Percentiles rank a stretch among this genome's conserved stretches.
phyloP scores from a whole-genome alignment of 2,888 invertebrate genomes.

The Itoplectis maculator region DNA sequence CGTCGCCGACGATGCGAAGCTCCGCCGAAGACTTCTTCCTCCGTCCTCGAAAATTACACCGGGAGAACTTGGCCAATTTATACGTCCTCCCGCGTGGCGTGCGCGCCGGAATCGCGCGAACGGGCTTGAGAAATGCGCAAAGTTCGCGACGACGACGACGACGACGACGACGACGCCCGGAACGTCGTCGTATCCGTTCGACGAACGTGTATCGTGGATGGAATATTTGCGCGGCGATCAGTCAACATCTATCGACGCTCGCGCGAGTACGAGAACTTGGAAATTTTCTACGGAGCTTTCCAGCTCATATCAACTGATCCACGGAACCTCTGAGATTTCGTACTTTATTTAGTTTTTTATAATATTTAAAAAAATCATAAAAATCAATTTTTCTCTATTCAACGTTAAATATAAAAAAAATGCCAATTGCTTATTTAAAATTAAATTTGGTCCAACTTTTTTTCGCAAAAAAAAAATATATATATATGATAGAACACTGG shows the following conservation, averaged over 20 bases:
- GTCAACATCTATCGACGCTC: slow-evolving; percentile 68
- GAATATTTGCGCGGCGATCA: slow-evolving; percentile 72
- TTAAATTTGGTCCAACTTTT: too few relatives aligned
- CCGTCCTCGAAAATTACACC: slow-evolving; percentile 59
- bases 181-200: slow-evolving; percentile 7
- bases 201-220: slow-evolving; percentile 55
- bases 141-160: slow-evolving; percentile 31
- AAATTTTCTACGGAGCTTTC: not conserved
- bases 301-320: not conserved
- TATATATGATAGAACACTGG: too few relatives aligned
- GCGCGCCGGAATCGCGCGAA: slow-evolving; percentile 16
- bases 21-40: slow-evolving; percentile 25
- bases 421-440: too few relatives aligned
- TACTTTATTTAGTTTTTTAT: not conserved
- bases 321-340: not conserved
- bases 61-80: slow-evolving; percentile 67
- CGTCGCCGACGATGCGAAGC: not conserved
- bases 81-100: too few relatives aligned
- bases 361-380: too few relatives aligned
- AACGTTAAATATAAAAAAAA: too few relatives aligned
- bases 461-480: too few relatives aligned
- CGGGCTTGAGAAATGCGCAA: slow-evolving; percentile 28
- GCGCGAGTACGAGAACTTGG: not conserved
- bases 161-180: not conserved
- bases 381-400: too few relatives aligned